Evolutionary conservation across 2,113 vertebrate genomes (phyloP).

Genomic region (Monopterus albus): DNA sequence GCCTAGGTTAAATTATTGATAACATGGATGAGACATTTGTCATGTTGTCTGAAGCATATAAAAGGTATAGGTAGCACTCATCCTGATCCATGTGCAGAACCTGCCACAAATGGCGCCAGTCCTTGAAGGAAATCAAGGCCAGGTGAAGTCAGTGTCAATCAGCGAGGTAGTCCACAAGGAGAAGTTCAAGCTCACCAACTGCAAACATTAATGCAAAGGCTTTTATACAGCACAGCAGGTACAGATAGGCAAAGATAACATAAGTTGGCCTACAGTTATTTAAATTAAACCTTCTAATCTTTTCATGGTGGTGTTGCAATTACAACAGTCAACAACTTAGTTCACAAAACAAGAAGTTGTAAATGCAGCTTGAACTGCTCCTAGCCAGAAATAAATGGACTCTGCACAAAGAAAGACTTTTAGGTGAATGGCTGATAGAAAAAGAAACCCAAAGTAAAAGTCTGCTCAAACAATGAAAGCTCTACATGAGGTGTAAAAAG

Average conservation of each 20-base stretch:
- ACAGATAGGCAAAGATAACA: not conserved
- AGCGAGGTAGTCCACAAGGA: too few relatives aligned
- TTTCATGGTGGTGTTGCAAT: not conserved
- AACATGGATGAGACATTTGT: constrained; percentile 21
- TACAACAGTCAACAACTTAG: not conserved
- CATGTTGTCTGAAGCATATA: constrained; percentile 17
- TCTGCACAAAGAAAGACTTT: not conserved
- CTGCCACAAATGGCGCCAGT: not conserved
- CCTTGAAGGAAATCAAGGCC: too few relatives aligned
- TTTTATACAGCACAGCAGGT: not conserved
- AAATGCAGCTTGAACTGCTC: constrained; percentile 6
- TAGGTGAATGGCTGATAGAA: not conserved
- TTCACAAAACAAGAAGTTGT: too few relatives aligned
- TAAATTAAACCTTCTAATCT: not conserved
- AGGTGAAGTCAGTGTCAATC: too few relatives aligned
- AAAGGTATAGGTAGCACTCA: not conserved
- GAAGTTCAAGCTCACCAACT: constrained; percentile 26
- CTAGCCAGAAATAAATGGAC: constrained; percentile 3
- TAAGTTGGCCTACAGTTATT: not conserved
- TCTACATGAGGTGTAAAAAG: too few relatives aligned
- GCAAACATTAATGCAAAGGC: not conserved
- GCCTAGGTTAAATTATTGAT: constrained; percentile 28
- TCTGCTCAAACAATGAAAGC: not conserved
- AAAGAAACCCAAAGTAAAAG: constrained; percentile 1
- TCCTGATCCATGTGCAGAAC: constrained; percentile 16